Evolutionary conservation across 2,888 invertebrate genomes (phyloP), one percentile per base, ranked within the genome.

Genomic region (Barypeithes pellucidus): DNA sequence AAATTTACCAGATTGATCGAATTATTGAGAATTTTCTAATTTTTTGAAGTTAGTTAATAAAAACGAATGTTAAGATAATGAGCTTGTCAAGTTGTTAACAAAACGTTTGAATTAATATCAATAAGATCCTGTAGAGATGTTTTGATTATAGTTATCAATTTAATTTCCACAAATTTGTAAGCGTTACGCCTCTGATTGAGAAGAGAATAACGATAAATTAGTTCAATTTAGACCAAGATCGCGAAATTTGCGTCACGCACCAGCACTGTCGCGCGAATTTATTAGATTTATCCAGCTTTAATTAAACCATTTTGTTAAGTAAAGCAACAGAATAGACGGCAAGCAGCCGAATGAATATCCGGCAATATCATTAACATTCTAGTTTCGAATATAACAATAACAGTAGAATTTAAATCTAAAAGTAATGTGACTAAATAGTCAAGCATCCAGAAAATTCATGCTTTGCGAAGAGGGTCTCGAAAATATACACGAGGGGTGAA

Each of bases 211-310:
- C 18, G 16, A 62, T 62, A 62, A 36, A 62, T 62, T 62, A 36
- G 62, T 24, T 45, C 20, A 62, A 62, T 62, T 45, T 62, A 29
- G 29, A 36, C 45, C 14, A 5, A 45, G 45, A 62, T 43, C 45
- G 43, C 29, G 45, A 43, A 62, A 62, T 45, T 62, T 62, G 62
- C 62, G 62, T 62, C 62, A 62, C 62, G 62, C 62, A 62, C 45
- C 45, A 24, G 9, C 62, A 45, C 45, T 62, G 62, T 43, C 62
- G 45, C 14, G 45, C 62, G 24, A 62, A 62, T 62, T 62, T 62
- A 62, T 62, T 62, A 45, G 62, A 43, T 62, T 62, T 45, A 62
- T 45, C 45, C 45, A 18, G 29, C 14, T 62, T 62, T 62, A 62
- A 62, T 62, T 62, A 45, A 62, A 62, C 43, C 24, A 45, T 62